Evolutionary conservation across 2,888 invertebrate genomes (phyloP), one percentile per base, ranked within the genome.

Genomic region (Cabera pusaria): DNA sequence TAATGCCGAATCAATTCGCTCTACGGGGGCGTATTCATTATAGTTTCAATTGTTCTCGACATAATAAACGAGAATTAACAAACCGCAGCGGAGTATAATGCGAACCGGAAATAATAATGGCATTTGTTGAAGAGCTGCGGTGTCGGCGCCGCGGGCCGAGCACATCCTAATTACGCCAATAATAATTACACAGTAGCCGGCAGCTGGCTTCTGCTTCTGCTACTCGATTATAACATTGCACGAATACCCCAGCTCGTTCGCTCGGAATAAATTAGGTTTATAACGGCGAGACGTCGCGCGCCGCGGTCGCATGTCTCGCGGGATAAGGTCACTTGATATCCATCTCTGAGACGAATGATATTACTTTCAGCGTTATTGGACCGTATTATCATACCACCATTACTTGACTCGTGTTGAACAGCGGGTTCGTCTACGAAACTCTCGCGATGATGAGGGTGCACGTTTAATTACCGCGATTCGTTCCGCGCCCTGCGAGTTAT

Each of bases 121-220:
- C 75, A 71, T 84, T 83, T 78, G 83, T 79, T 78, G 64, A 8
- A 39, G 35, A 26, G 28, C 8, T 19, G 56, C 61, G 61, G 9
- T 20, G 72, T 66, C 76, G 74, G 68, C 83, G 81, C 83, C 80
- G 73, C 78, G 71, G 80, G 81, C 75, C 66, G 34, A 17, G 18
- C 85, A 79, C 84, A 85, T 85, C 84, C 87, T 87, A 85, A 87
- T 87, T 87, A 85, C 79, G 80, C 78, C 80, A 78, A 81, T 85
- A 83, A 84, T 86, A 83, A 87, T 86, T 85, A 83, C 76, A 74
- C 75, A 72, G 77, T 73, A 78, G 41, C 35, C 35, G 78, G 72
- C 80, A 81, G 83, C 79, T 75, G 64, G 61, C 59, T 65, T 64
- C 67, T 70, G 67, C 64, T 73, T 64, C 59, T 14, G 14, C 14